Evolutionary conservation across 2,888 invertebrate species (phyloP), one percentile per base, ranked within the genome.

Genomic region (Caradrina kadenii): DNA sequence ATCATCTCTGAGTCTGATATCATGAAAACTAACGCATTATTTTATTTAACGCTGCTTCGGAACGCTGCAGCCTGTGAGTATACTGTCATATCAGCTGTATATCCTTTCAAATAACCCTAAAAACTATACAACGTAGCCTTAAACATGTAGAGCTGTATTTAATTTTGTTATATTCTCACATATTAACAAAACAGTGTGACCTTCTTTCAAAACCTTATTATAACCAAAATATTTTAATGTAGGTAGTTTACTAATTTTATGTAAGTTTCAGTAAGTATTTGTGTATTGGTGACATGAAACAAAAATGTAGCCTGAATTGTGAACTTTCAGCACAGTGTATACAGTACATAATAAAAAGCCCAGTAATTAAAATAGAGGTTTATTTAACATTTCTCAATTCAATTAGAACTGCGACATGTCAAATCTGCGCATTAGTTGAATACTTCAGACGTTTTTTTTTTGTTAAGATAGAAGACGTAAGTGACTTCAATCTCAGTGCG

Each of bases 51-150:
- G 96, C 96, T 92, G 94, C 96, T 90, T 94, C 89, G 96, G 94
- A 94, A 91, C 86, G 85, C 87, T 88, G 89, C 93, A 96, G 96
- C 96, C 96, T 93, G 96, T 96, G 91, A 96, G 96, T 96, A 96
- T 91, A 69, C 69, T 58, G 63, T 71, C 73, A 68, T 73, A 55
- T 62, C 69, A 79, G 62, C 59, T 67, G 22, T 54, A 35, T 13
- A 31, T 59, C n/a, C 45, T 21, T 49, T 49, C 17, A 54, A 49
- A 60, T 59, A 17, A 50, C 67, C 45, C 53, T 79, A 21, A 54
- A 31, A 10, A 26, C 22, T 48, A 0, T 56, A 35, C 13, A 17
- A 45, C 15, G 21, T 59, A 50, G 59, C 13, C 4, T 45, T 54
- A 49, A 76, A 70, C 55, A 73, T 53, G 19, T 61, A 73, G 72